Evolutionary conservation across 2,113 vertebrate genomes (phyloP), one percentile per base, ranked within the genome.

Genomic region (Clupea harengus): DNA sequence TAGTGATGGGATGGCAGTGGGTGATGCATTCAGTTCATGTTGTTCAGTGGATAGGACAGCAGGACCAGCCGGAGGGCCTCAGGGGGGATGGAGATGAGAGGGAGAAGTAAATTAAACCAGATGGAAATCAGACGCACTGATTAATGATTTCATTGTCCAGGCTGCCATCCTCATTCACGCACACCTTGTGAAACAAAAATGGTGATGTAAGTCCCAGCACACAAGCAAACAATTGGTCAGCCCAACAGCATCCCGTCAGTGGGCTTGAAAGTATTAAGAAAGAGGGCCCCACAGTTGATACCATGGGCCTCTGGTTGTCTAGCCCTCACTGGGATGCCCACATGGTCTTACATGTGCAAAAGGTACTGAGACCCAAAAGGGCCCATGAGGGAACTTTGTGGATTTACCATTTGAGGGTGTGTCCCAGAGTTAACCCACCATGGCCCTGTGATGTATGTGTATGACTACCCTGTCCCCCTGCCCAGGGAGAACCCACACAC

Each of bases 71-170:
- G 39, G 39, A 39, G 1, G 2, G 1, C 39, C 39, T 39, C 39
- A 39, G 44, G 32, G 50, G 80, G 52, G 10, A 83, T 80, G 28
- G 8, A 75, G 88, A 91, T 89, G 91, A 57, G 54, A 72, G n/a
- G n/a, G n/a, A 72, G 64, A 28, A 28, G 11, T 17, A 72, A 9
- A 28, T 72, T 28, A 72, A 72, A 72, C 7, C 25, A 72, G 15
- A 72, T 32, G 64, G n/a, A 28, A 22, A 57, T 22, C 15, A 54
- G 18, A 54, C 17, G 17, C 52, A 54, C 52, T 54, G 15, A 54
- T 49, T 49, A 54, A 15, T 28, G 10, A 75, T 32, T 75, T 15
- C n/a, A 64, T 64, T 22, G 0, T 8, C 25, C 13, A 39, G 13
- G 72, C 72, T 78, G 32, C 13, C 39, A 15, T 78, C 10, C 3